Evolutionary conservation across 2,888 invertebrate species (phyloP).

Genomic region (Scaptomyza parva): DNA sequence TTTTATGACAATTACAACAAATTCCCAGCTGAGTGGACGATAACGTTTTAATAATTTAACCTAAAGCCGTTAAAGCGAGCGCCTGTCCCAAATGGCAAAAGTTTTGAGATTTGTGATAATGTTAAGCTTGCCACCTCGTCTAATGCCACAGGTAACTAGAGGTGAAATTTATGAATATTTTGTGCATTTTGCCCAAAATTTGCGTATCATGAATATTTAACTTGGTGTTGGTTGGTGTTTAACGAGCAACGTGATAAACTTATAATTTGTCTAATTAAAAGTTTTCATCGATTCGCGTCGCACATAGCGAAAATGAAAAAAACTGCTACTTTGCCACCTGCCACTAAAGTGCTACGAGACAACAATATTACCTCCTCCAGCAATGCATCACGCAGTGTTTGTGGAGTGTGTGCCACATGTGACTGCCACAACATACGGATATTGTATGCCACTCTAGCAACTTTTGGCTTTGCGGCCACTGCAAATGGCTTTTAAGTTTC

Average conservation of each 20-base stretch:
- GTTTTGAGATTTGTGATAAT: constrained; percentile 35
- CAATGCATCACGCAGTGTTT: constrained; percentile 46
- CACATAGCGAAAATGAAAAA: constrained; percentile 17
- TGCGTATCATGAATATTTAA: constrained; percentile 56
- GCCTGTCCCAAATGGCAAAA: constrained; percentile 50
- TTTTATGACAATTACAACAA: constrained; percentile 43
- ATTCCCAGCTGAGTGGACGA: constrained; percentile 35
- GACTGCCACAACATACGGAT: constrained; percentile 16
- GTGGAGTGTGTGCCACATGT: constrained; percentile 23
- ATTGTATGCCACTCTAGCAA: constrained; percentile 28
- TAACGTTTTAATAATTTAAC: constrained; percentile 59
- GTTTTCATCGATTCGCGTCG: constrained; percentile 53
- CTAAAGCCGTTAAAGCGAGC: constrained; percentile 20
- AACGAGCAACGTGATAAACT: constrained; percentile 54
- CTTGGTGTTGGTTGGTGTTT: constrained; percentile 43
- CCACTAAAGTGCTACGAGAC: constrained; percentile 36
- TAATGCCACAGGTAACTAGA: constrained; percentile 16
- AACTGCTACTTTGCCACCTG: constrained; percentile 15
- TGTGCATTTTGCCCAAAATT: constrained; percentile 12
- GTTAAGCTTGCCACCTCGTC: neutral
- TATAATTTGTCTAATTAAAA: constrained; percentile 76
- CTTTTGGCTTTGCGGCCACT: constrained; percentile 41
- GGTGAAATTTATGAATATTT: constrained; percentile 20
- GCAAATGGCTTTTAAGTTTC: constrained; percentile 40
- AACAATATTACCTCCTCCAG: constrained; percentile 27